phyloP scores from a whole-genome alignment of 2,888 invertebrate species.

The Meghimatium bilineatum region DNA sequence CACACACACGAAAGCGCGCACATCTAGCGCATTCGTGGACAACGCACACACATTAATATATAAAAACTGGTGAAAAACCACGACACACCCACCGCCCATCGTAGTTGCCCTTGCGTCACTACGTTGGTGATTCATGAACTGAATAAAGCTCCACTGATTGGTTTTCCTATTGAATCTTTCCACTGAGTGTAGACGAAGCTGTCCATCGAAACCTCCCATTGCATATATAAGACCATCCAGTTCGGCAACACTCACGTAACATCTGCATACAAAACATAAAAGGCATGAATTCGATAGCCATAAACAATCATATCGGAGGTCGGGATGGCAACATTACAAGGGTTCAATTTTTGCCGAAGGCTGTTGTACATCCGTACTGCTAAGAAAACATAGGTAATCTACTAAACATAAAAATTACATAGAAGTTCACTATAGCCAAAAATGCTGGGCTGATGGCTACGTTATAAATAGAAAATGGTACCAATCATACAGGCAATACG shows the following conservation, averaged over 20 bases:
- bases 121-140: conserved; percentile 78
- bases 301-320: no score
- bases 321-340: no score
- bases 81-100: conserved; percentile 44
- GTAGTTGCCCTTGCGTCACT: conserved; percentile 57
- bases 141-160: conserved; percentile 90
- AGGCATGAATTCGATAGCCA: no score
- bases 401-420: no score
- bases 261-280: conserved; percentile 78
- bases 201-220: conserved; percentile 68
- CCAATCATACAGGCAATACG: no score
- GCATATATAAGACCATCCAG: conserved; percentile 82
- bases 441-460: no score
- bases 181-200: conserved; percentile 42
- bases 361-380: no score
- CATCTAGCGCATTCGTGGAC: neutral
- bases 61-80: neutral
- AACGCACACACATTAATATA: neutral
- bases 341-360: no score
- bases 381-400: no score
- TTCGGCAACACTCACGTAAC: conserved; percentile 93
- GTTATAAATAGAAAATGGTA: no score
- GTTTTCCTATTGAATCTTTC: conserved; percentile 82
- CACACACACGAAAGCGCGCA: neutral
- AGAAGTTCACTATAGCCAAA: no score